These are phyloP conservation scores for Trichopoda pennipes DNA, from an alignment of 2,888 invertebrate genomes.

Conservation along the genomic window DNA sequence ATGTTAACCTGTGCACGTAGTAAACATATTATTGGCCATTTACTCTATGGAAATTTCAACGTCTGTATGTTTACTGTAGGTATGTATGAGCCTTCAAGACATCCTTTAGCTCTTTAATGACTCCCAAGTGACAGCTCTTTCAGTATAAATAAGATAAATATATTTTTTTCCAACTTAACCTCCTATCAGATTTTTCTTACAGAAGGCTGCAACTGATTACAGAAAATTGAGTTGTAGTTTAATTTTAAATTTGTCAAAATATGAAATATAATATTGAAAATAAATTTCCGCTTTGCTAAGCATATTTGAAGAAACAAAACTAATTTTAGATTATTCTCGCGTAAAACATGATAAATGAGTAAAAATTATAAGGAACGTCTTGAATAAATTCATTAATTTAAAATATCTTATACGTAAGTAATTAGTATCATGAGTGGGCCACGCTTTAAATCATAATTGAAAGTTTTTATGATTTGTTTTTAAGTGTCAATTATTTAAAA, in stretches of 20 bases:
- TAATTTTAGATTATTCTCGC: background rate
- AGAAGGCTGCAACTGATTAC: slow-evolving; percentile 30
- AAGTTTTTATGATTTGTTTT: too few relatives aligned
- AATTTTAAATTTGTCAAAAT: slow-evolving; percentile 61
- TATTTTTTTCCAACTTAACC: slow-evolving; percentile 10
- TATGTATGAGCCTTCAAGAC: too few relatives aligned
- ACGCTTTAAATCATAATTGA: too few relatives aligned
- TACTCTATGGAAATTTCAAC: background rate
- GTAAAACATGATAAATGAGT: slow-evolving; percentile 7
- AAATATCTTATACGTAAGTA: background rate
- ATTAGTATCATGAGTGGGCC: too few relatives aligned
- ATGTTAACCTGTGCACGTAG: slow-evolving; percentile 24
- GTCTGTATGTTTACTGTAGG: background rate
- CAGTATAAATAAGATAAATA: slow-evolving; percentile 12
- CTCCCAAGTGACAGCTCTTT: slow-evolving; percentile 63
- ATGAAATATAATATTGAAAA: slow-evolving; percentile 47
- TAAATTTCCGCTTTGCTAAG: slow-evolving; percentile 46
- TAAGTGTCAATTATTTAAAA: too few relatives aligned
- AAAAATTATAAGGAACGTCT: background rate
- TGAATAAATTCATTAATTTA: background rate
- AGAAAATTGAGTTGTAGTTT: slow-evolving; percentile 43
- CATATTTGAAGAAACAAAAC: too few relatives aligned
- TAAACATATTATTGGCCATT: background rate
- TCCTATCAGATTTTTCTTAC: slow-evolving; percentile 22
- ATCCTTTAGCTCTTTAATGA: slow-evolving; percentile 60